A percentile compares a stretch with the other conserved stretches of the same genome.
Evolutionary conservation across 1,140 invertebrate species (phyloP).

Genomic region (Xylocopa sonorina): DNA sequence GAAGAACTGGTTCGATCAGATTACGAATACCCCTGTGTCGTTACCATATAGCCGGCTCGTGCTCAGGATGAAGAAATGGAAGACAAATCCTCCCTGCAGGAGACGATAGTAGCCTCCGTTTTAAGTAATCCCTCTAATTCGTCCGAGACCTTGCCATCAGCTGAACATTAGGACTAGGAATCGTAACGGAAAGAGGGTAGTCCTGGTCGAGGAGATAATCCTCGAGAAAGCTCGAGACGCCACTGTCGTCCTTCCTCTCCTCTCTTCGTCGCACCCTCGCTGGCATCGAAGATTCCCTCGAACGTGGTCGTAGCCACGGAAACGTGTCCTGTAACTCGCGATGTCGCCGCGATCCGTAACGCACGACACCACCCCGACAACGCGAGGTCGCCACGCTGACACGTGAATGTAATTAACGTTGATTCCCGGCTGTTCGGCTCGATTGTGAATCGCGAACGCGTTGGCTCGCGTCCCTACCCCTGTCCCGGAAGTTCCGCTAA

Average conservation of each 20-base stretch:
- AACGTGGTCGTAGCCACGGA: not conserved
- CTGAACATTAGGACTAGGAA: constrained; percentile 30
- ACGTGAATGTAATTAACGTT: constrained; percentile 46
- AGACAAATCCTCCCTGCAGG: constrained; percentile 32
- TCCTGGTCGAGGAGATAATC: constrained; percentile 56
- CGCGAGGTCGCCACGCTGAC: not conserved
- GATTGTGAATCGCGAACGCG: constrained; percentile 12
- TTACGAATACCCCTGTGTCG: constrained; percentile 3
- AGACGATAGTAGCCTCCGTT: constrained; percentile 59
- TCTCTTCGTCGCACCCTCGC: not conserved
- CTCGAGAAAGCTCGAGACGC: constrained; percentile 55
- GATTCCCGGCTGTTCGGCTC: constrained; percentile 15
- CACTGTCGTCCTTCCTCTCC: constrained; percentile 38
- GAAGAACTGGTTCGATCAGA: not conserved
- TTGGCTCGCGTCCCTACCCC: not conserved
- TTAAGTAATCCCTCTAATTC: constrained; percentile 65
- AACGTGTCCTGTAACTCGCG: constrained; percentile 24
- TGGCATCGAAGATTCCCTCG: not conserved
- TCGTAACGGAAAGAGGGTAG: constrained; percentile 43
- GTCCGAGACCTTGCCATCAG: constrained; percentile 34
- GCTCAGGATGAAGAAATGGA: constrained; percentile 14
- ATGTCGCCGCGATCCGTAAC: constrained; percentile 16
- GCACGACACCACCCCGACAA: constrained; percentile 3
- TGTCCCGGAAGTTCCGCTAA: not conserved
- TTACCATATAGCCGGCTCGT: not conserved